Conservation (phyloP, 2,113 vertebrate genomes). For the Rhabdornis inornatus region DNA sequence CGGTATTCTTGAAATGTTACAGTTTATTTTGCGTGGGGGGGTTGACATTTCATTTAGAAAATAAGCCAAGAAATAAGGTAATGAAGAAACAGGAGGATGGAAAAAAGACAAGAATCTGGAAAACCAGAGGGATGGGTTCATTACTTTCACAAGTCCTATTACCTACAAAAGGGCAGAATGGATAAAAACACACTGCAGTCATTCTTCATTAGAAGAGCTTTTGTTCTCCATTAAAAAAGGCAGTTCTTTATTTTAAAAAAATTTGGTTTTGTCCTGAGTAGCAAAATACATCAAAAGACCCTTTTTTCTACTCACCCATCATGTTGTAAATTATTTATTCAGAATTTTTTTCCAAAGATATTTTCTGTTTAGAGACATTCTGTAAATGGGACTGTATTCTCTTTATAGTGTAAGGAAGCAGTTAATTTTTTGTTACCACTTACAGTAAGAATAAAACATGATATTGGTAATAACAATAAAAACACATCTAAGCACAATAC, state of each 20-base stretch:
- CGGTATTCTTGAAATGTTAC: background rate
- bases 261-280: background rate
- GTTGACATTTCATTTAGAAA: background rate
- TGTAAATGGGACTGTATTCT: slow-evolving; percentile 7
- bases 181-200: background rate
- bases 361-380: slow-evolving; percentile 23
- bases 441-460: slow-evolving; percentile 57
- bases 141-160: background rate
- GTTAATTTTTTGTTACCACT: slow-evolving; percentile 49
- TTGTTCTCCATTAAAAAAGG: background rate
- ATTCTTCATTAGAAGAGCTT: background rate
- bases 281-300: background rate
- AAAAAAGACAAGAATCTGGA: background rate
- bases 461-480: slow-evolving; percentile 59
- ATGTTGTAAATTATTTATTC: slow-evolving; percentile 32
- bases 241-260: background rate
- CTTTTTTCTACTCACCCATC: background rate
- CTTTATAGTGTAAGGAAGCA: slow-evolving; percentile 54
- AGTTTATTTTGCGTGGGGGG: background rate
- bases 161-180: background rate
- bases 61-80: background rate
- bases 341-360: background rate
- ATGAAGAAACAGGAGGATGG: background rate
- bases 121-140: background rate
- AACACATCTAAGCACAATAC: slow-evolving; percentile 46